Conservation (phyloP, 1,140 invertebrate genomes). For the Scaptomyza pallida region DNA sequence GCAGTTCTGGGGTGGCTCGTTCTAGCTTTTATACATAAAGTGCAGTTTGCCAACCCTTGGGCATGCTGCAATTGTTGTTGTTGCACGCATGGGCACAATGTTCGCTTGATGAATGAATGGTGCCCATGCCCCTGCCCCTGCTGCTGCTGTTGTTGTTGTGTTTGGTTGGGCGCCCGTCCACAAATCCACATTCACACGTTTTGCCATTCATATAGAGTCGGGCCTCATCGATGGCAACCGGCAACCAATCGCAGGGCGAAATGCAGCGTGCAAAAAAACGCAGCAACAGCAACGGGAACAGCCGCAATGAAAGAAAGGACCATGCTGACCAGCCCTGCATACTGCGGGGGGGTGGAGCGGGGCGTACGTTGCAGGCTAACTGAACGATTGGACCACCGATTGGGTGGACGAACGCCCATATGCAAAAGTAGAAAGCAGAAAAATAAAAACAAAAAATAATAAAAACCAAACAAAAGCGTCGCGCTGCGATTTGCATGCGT, state of each 20-base stretch:
- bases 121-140: too few species aligned
- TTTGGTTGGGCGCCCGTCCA: slow-evolving; percentile 21
- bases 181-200: slow-evolving; percentile 1
- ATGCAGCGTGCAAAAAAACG: slow-evolving; percentile 79
- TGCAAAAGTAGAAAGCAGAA: slow-evolving; percentile 12
- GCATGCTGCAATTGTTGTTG: slow-evolving; percentile 11
- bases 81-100: slow-evolving; percentile 42
- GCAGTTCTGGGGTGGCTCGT: slow-evolving; percentile 34
- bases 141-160: not conserved
- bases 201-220: not conserved
- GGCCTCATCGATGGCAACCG: slow-evolving; percentile 63
- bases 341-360: not conserved
- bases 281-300: slow-evolving; percentile 44
- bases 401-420: slow-evolving; percentile 42
- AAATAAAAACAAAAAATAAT: too few species aligned
- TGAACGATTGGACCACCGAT: slow-evolving; percentile 20
- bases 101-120: slow-evolving; percentile 48
- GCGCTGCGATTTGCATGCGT: slow-evolving; percentile 76
- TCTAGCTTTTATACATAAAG: not conserved
- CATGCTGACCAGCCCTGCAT: slow-evolving; percentile 63
- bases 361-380: slow-evolving; percentile 4
- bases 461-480: slow-evolving; percentile 14
- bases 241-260: slow-evolving; percentile 73
- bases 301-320: slow-evolving; percentile 42
- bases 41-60: slow-evolving; percentile 49